Base-by-base conservation (phyloP, 1,140 invertebrate species). In the Ips typographus region DNA sequence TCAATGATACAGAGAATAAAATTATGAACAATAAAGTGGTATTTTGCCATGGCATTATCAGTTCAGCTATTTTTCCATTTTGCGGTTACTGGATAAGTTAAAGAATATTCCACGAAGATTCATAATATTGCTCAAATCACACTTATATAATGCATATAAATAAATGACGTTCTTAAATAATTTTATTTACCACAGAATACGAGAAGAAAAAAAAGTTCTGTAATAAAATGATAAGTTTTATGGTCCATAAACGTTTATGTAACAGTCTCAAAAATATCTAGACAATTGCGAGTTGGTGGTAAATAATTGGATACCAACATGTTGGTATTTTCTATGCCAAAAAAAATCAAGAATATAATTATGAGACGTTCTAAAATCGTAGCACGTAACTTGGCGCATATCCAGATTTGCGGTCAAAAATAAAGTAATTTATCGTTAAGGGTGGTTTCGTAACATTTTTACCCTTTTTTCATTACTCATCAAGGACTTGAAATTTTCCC, bases 311-410 rank as follows among this genome's bases (percentile, higher is more conserved):
- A 40, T 42, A 52, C 57, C 42, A 8, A 47, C 41, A 49, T 47
- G 43, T 58, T 42, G 53, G 38, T 42, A 43, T 58, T 81, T 81
- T 82, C 84, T 83, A 84, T 89, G 87, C 87, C 87, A 89, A 89
- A 71, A 89, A 89, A 70, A 67, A 57, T 88, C 65, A 60, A 67
- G 60, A 67, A 57, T 52, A 67, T 53, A 87, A 88, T 88, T 88
- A 88, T 51, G 37, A 55, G 56, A 88, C 87, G 87, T 86, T 86
- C 87, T 89, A 89, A 88, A 89, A 88, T 82, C 84, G 87, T 88
- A 85, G 87, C 86, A 87, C 82, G 83, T 82, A 81, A 79, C 80
- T 82, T 84, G 85, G 84, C 79, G 78, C 72, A 80, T 80, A 81
- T 82, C 82, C 81, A 82, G 81, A n/a, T 40, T 40, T 8, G 2